Percentiles rank a stretch among this genome's conserved stretches.
Conservation (phyloP, 2,113 vertebrate genomes). For the Castor canadensis region DNA sequence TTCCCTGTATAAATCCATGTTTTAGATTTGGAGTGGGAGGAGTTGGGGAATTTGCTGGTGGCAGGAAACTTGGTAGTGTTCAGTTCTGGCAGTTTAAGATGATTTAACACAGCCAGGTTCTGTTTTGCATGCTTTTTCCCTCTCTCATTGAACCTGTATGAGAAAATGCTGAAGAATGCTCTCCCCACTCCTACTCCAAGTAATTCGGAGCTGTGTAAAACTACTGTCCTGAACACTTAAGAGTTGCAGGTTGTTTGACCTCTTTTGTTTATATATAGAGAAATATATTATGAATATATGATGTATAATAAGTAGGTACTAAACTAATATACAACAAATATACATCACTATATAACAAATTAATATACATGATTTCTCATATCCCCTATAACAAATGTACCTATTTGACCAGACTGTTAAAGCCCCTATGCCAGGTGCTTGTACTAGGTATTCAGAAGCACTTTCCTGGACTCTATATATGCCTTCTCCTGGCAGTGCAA, state of each 20-base stretch:
- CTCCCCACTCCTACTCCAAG: not conserved
- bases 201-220: constrained; percentile 6
- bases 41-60: not conserved
- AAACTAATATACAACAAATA: not conserved
- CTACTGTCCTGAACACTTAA: not conserved
- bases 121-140: not conserved
- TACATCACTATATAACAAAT: not conserved
- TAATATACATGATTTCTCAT: not conserved
- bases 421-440: not conserved
- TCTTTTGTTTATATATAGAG: not conserved
- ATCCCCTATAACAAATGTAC: not conserved
- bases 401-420: not conserved
- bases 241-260: not conserved
- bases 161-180: not conserved
- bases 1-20: not conserved
- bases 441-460: constrained; percentile 13
- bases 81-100: not conserved
- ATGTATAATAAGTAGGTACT: not conserved
- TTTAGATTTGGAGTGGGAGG: not conserved
- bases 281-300: not conserved
- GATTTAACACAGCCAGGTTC: not conserved
- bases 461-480: not conserved
- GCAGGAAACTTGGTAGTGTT: too few species aligned
- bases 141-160: not conserved
- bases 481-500: constrained; percentile 11